Evolutionary conservation across 1,140 invertebrate genomes (phyloP), one percentile per base, ranked within the genome.

Genomic region (Drosophila tropicalis): DNA sequence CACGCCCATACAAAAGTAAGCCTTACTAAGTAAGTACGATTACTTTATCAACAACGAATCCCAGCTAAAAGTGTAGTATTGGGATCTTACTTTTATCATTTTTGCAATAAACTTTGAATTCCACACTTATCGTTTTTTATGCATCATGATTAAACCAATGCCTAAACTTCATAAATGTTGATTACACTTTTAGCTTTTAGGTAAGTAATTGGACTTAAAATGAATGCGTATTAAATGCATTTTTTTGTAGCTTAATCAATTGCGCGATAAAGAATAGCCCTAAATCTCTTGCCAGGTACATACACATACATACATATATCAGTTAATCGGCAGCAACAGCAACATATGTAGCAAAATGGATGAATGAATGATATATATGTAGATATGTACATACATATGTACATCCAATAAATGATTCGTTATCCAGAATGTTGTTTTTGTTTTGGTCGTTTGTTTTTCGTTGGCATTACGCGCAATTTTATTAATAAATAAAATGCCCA

Each of bases 401-500:
- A 25, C 22, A 25, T 25, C 22, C 22, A 25, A 25, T 25, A 64
- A 60, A 61, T 76, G 60, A 64, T 76, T 54, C 63, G 54, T 63
- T 40, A 62, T 65, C 40, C 65, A 73, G 41, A 22, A 12, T 0
- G 36, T 39, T 39, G 36, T 36, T n/a, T 12, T 54, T 15, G 29
- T 55, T 54, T 36, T 12, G 34, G 7, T 36, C 10, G 34, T 36
- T 36, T 36, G 34, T 36, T n/a, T 9, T 54, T 15, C 17, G 39
- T 34, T 44, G 17, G 15, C 34, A 36, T 60, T 55, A 44, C 13
- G 22, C 32, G 54, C 25, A 51, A 72, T 51, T 75, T 75, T 75
- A 76, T 76, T 76, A 76, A 76, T 76, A 70, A 76, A 76, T 61
- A 70, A 76, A 76, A 76, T 76, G 73, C 17, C 17, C 9, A 32